These are phyloP conservation scores for Lepidurus packardi DNA, from an alignment of 1,140 invertebrate species.

Conservation along the genomic window DNA sequence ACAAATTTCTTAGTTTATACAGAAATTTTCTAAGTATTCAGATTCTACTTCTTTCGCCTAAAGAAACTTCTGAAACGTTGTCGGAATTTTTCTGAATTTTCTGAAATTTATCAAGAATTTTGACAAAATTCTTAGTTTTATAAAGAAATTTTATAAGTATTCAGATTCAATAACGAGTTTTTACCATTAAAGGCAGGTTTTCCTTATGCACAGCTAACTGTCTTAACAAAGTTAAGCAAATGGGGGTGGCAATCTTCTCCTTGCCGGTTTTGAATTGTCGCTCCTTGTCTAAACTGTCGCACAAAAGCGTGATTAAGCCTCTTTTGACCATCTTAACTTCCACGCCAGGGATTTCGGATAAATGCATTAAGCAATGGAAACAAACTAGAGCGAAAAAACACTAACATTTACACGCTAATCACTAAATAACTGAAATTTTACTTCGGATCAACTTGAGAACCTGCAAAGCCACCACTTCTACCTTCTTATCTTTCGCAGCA, in stretches of 20 bases:
- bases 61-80: neutral
- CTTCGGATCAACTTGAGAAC: slow-evolving; percentile 28
- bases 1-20: too few relatives aligned
- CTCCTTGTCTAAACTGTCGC: slow-evolving; percentile 77
- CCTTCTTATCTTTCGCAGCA: slow-evolving; percentile 37
- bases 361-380: slow-evolving; percentile 87
- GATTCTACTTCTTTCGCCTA: slow-evolving; percentile 7
- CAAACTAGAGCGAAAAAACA: slow-evolving; percentile 52
- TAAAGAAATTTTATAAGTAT: too few relatives aligned
- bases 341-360: slow-evolving; percentile 85
- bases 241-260: neutral
- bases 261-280: neutral
- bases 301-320: slow-evolving; percentile 79
- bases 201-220: neutral
- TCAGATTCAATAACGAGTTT: too few relatives aligned
- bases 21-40: too few relatives aligned
- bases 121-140: too few relatives aligned
- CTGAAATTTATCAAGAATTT: too few relatives aligned
- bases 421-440: neutral
- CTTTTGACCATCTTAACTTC: slow-evolving; percentile 97
- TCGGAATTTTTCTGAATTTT: too few relatives aligned
- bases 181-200: neutral
- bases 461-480: slow-evolving; percentile 28
- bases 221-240: neutral
- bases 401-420: neutral